Evolutionary conservation across 2,797 vertebrate genomes (phyloP).

Genomic region (Esox masquinongy): DNA sequence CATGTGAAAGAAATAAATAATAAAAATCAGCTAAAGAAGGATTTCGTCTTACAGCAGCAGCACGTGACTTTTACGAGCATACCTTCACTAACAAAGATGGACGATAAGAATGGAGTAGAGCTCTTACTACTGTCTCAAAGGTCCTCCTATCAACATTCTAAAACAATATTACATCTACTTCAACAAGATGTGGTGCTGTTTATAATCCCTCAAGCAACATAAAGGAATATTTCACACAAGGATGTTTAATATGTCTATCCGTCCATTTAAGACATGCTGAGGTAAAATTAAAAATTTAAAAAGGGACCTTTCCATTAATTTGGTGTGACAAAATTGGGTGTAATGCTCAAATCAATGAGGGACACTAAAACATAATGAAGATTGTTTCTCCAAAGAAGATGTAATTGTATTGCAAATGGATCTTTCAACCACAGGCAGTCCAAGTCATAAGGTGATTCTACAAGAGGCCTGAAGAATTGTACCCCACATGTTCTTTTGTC

Average conservation of each 20-base stretch:
- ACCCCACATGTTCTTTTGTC: slow-evolving; percentile 3
- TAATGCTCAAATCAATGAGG: neutral
- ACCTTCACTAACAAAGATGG: neutral
- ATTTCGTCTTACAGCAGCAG: too few relatives aligned
- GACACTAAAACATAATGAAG: neutral
- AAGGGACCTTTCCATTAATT: neutral
- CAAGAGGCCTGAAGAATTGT: neutral
- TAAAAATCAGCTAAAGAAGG: too few relatives aligned
- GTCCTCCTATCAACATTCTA: slow-evolving; percentile 4
- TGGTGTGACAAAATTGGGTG: neutral
- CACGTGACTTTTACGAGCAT: neutral
- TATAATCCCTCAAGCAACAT: neutral
- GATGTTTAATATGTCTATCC: too few relatives aligned
- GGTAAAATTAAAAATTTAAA: neutral
- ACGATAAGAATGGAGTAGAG: slow-evolving; percentile 10
- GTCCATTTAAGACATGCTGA: neutral
- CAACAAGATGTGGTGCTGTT: neutral
- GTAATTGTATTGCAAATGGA: neutral
- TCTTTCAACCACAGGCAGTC: neutral
- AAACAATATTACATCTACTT: neutral
- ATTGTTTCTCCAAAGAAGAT: neutral
- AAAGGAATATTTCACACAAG: neutral
- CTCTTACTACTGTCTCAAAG: slow-evolving; percentile 33
- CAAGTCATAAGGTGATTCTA: neutral
- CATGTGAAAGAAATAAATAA: too few relatives aligned